phyloP scores from a whole-genome alignment of 1,140 invertebrate genomes.

The Arctopsyche grandis region DNA sequence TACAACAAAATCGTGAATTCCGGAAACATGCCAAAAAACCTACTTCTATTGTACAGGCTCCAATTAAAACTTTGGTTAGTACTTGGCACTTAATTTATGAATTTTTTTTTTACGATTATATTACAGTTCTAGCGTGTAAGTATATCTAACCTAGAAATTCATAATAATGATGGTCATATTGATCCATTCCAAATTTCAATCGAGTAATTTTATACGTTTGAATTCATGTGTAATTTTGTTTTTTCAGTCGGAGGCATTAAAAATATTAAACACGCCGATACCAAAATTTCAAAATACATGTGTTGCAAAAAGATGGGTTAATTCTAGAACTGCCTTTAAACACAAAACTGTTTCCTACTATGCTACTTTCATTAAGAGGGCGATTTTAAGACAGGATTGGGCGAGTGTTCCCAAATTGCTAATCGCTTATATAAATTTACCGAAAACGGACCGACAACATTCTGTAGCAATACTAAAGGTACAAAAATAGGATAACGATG shows the following conservation, averaged over 20 bases:
- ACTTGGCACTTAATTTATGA: too few species aligned
- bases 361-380: conserved; percentile 42
- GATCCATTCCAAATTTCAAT: too few species aligned
- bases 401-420: conserved; percentile 40
- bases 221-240: not conserved
- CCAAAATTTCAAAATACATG: not conserved
- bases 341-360: conserved; percentile 36
- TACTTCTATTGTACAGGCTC: too few species aligned
- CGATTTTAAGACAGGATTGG: conserved; percentile 47
- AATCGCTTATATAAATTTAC: conserved; percentile 43
- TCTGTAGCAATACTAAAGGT: conserved; percentile 42
- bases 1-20: too few species aligned
- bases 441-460: conserved; percentile 24
- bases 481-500: conserved; percentile 30
- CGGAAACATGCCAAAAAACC: too few species aligned
- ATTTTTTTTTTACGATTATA: too few species aligned
- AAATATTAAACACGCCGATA: conserved; percentile 37
- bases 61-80: too few species aligned
- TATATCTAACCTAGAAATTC: too few species aligned
- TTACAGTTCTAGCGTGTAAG: too few species aligned
- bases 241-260: conserved; percentile 44
- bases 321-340: not conserved
- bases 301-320: not conserved
- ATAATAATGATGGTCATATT: too few species aligned
- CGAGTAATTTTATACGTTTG: too few species aligned